Conservation (phyloP, 2,113 vertebrate genomes). For the Oncorhynchus masou region DNA sequence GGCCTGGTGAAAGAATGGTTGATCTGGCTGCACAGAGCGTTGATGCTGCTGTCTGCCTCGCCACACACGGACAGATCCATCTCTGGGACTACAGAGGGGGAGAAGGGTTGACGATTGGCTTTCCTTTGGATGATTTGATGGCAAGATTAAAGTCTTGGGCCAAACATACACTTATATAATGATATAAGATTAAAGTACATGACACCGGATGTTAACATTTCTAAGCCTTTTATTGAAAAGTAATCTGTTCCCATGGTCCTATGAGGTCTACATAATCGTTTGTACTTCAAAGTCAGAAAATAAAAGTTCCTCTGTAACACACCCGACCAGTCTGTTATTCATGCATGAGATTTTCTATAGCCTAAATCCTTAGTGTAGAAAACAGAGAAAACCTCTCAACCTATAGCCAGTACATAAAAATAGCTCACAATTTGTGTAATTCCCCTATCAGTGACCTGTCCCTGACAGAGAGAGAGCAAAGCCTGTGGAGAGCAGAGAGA, state of each 20-base stretch:
- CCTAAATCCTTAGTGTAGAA: not conserved
- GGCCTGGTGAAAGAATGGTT: conserved; percentile 80
- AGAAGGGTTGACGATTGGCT: not conserved
- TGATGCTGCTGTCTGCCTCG: conserved; percentile 79
- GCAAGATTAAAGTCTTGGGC: not conserved
- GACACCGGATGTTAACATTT: too few relatives aligned
- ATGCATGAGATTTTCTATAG: too few relatives aligned
- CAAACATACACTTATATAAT: too few relatives aligned
- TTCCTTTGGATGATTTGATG: too few relatives aligned
- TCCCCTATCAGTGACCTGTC: conserved; percentile 23
- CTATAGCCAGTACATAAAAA: conserved; percentile 39
- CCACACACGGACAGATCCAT: conserved; percentile 73
- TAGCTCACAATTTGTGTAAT: conserved; percentile 37
- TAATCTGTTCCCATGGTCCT: too few relatives aligned
- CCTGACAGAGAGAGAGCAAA: not conserved
- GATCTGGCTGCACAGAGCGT: conserved; percentile 84
- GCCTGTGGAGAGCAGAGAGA: not conserved
- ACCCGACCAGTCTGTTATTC: too few relatives aligned
- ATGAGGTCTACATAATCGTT: too few relatives aligned
- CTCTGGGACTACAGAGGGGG: conserved; percentile 66
- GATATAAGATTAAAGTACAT: too few relatives aligned
- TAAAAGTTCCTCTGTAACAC: too few relatives aligned
- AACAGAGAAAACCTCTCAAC: not conserved
- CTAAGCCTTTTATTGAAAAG: too few relatives aligned
- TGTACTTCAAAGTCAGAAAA: too few relatives aligned